phyloP scores from a whole-genome alignment of 2,888 invertebrate species.

The Sclerodermus sp. region DNA sequence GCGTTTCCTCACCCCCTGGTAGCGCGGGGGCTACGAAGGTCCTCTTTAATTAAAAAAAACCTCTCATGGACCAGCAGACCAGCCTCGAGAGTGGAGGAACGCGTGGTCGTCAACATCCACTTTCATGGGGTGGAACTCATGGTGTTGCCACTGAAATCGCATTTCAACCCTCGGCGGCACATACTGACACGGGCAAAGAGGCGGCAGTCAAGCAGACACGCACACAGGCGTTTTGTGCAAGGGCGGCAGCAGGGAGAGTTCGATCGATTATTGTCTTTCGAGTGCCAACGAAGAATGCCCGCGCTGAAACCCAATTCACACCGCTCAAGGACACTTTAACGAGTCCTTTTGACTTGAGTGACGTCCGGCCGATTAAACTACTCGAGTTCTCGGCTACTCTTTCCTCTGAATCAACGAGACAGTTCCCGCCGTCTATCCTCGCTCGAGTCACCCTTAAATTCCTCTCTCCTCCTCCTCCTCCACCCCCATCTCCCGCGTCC shows the following conservation, averaged over 20 bases:
- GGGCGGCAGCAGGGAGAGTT: neutral
- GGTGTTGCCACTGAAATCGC: slow-evolving; percentile 36
- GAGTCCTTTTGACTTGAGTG: slow-evolving; percentile 9
- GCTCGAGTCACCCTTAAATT: too few relatives aligned
- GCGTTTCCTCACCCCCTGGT: neutral
- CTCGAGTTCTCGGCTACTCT: neutral
- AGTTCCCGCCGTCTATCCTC: too few relatives aligned
- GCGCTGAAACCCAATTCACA: slow-evolving; percentile 5
- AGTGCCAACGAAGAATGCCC: slow-evolving; percentile 3
- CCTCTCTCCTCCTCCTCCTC: too few relatives aligned
- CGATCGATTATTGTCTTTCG: slow-evolving; percentile 11
- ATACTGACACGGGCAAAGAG: neutral
- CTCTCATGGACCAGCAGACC: slow-evolving; percentile 23
- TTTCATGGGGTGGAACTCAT: slow-evolving; percentile 16
- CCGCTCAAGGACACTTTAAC: slow-evolving; percentile 12
- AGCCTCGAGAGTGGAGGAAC: too few relatives aligned
- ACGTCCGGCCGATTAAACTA: slow-evolving; percentile 22
- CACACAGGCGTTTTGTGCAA: too few relatives aligned
- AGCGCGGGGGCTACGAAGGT: slow-evolving; percentile 1
- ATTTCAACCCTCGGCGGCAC: slow-evolving; percentile 25
- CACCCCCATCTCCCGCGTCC: too few relatives aligned
- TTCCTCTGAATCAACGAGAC: too few relatives aligned
- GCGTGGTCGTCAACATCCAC: slow-evolving; percentile 30
- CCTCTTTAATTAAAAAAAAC: slow-evolving; percentile 39
- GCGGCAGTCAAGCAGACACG: too few relatives aligned